Evolutionary conservation across 2,888 invertebrate genomes (phyloP).

Genomic region (Atherix ibis): DNA sequence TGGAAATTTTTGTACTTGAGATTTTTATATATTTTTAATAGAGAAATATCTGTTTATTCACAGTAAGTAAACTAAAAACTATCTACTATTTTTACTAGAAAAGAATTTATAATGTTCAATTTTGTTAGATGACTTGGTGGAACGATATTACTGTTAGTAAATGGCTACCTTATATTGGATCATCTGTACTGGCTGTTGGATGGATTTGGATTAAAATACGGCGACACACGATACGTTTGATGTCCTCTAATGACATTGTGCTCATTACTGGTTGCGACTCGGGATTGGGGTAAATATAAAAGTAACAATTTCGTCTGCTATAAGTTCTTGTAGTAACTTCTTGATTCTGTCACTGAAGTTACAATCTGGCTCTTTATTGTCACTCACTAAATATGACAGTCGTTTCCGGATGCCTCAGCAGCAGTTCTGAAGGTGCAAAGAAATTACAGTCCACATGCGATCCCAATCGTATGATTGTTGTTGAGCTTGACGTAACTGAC

Average conservation of each 20-base stretch:
- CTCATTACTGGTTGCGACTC: constrained; percentile 77
- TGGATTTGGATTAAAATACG: no score
- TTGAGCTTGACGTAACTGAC: constrained; percentile 52
- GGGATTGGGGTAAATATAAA: constrained; percentile 48
- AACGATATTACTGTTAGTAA: no score
- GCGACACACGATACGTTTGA: no score
- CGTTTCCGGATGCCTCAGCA: constrained; percentile 55
- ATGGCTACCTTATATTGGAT: no score
- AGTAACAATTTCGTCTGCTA: neutral
- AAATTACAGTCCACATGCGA: constrained; percentile 29
- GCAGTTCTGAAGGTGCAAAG: constrained; percentile 43
- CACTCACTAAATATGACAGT: constrained; percentile 41
- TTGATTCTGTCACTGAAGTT: constrained; percentile 4
- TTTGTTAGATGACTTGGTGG: no score
- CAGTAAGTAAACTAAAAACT: no score
- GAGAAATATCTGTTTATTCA: no score
- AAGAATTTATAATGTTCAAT: no score
- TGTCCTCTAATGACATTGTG: constrained; percentile 38
- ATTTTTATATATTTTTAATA: no score
- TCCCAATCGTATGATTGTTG: constrained; percentile 29
- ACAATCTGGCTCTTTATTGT: constrained; percentile 25
- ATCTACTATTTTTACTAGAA: no score
- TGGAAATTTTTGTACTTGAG: no score
- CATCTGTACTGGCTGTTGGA: no score
- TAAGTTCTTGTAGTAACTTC: neutral